These are phyloP conservation scores for Rhea pennata DNA, from an alignment of 2,113 vertebrate genomes.

Conservation along the genomic window DNA sequence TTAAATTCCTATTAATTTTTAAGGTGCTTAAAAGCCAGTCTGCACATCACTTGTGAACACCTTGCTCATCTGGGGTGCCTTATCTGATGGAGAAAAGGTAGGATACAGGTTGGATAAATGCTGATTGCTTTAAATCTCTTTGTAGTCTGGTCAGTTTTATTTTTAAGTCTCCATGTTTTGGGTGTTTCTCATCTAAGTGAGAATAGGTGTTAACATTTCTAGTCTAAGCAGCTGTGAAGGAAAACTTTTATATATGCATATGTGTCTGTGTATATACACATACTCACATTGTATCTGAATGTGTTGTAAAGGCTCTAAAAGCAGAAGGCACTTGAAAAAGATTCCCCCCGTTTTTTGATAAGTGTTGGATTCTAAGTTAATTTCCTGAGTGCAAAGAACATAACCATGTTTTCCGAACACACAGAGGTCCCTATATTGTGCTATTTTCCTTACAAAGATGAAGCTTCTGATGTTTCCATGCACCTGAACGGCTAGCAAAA, in stretches of 20 bases:
- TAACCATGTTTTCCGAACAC: not conserved
- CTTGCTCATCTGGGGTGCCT: not conserved
- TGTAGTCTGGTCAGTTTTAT: not conserved
- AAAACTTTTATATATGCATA: not conserved
- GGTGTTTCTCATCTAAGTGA: not conserved
- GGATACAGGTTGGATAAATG: not conserved
- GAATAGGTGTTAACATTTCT: not conserved
- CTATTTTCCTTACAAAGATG: not conserved
- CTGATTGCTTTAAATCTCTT: not conserved
- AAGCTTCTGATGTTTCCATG: not conserved
- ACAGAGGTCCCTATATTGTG: not conserved
- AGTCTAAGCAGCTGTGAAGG: not conserved
- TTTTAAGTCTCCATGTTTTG: not conserved
- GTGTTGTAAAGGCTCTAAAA: not conserved
- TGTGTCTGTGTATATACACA: not conserved
- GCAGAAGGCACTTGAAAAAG: not conserved
- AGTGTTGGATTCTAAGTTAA: not conserved
- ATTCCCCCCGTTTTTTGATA: not conserved
- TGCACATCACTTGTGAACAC: not conserved
- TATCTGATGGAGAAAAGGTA: not conserved
- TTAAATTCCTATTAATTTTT: constrained; percentile 47
- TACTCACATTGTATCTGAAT: not conserved
- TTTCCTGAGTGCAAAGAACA: not conserved
- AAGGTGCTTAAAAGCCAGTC: constrained; percentile 43
- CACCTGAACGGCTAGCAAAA: not conserved